Conservation (phyloP, 2,888 invertebrate species). For the Chaitophorus viminalis region DNA sequence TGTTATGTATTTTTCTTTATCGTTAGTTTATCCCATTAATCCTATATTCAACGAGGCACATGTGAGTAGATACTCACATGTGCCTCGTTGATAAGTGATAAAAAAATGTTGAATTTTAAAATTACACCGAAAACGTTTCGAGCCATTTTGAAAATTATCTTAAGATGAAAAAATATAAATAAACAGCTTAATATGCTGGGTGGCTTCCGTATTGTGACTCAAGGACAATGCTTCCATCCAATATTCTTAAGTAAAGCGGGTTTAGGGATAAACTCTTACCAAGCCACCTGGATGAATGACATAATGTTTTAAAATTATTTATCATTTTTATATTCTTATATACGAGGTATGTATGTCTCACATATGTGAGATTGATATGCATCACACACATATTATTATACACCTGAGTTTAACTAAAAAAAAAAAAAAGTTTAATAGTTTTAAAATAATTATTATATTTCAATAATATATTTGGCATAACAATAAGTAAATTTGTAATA, state of each 20-base stretch:
- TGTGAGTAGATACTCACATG: too few relatives aligned
- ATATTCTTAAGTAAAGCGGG: constrained; percentile 40
- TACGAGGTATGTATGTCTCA: too few relatives aligned
- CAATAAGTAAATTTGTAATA: too few relatives aligned
- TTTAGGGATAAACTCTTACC: neutral
- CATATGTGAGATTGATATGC: too few relatives aligned
- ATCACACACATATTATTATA: too few relatives aligned
- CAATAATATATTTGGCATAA: too few relatives aligned
- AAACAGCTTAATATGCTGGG: neutral
- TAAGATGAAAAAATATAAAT: neutral
- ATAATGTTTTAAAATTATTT: constrained; percentile 20
- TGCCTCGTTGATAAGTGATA: too few relatives aligned
- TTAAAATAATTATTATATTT: too few relatives aligned
- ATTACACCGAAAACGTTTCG: neutral
- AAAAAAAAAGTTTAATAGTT: too few relatives aligned
- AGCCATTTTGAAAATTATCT: neutral
- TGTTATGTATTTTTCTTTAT: too few relatives aligned
- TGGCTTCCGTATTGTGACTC: neutral
- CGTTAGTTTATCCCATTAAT: neutral
- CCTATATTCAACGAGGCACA: neutral
- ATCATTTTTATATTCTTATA: too few relatives aligned
- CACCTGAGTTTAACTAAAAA: too few relatives aligned
- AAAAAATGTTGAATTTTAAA: constrained; percentile 5
- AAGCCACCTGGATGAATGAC: neutral
- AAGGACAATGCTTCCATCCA: constrained; percentile 12